Evolutionary conservation across 1,140 invertebrate genomes (phyloP), one percentile per base, ranked within the genome.

Genomic region (Sarcophaga bullata): DNA sequence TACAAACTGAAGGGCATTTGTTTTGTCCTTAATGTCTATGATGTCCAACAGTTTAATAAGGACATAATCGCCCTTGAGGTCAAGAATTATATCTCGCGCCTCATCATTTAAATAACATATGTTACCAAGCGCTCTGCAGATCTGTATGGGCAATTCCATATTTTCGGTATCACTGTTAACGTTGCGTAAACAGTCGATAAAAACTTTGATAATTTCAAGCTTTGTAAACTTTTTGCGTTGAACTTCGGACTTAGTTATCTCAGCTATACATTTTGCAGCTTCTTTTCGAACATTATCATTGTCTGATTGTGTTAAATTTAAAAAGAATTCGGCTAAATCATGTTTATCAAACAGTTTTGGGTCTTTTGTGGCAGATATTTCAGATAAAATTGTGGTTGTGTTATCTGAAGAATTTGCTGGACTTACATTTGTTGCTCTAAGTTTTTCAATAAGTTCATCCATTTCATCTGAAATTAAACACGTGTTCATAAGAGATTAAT

Each of bases 41-140:
- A 88, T 90, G 82, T 90, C 90, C 7, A 93, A 85, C 17, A 92
- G 82, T 46, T 90, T 90, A 11, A 92, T 86, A n/a, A 94, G 87
- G 46, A 89, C 89, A 54, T 87, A 86, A 73, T 95, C 90, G 0
- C 94, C 94, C 83, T 93, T 91, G 82, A 92, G 90, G 81, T 94
- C 91, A 25, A 94, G 90, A 15, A 95, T 91, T 72, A 94, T 88
- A 81, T 92, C 92, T 82, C 94, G 92, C 46, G 92, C 92, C 85
- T 91, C 91, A 93, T 96, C 94, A 92, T 96, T 97, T 86, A 97
- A 95, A 90, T 94, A 97, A 86, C 95, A 97, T 85, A 97, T 94
- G 90, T 98, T 98, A 73, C 95, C 96, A 25, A 98, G 90, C 8
- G 96, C 95, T 86, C 96, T 92, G 84, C 95, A 95, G 19, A 93